Conservation (phyloP, 2,113 vertebrate genomes). For the Prietella phreatophila region DNA sequence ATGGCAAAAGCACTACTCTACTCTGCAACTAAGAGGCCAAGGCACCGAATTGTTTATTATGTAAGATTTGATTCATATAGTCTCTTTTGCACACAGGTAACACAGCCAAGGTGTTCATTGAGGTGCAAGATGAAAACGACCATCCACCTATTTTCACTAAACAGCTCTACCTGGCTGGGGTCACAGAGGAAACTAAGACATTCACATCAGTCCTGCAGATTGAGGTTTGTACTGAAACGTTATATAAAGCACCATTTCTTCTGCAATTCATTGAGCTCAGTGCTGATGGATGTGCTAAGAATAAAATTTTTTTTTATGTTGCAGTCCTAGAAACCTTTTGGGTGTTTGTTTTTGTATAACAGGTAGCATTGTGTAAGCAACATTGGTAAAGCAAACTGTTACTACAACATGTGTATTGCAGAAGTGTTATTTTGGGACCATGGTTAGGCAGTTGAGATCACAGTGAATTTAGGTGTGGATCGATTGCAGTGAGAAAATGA, state of each 20-base stretch:
- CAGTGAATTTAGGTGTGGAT: neutral
- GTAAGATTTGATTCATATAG: conserved; percentile 12
- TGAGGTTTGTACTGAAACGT: conserved; percentile 72
- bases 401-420: neutral
- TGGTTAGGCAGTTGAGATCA: neutral
- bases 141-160: conserved; percentile 85
- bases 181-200: conserved; percentile 92
- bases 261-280: neutral
- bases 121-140: conserved; percentile 95
- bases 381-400: neutral
- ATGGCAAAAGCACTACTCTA: neutral
- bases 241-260: neutral
- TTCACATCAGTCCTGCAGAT: conserved; percentile 92
- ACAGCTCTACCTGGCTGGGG: conserved; percentile 88
- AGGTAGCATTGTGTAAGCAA: neutral
- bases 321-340: neutral
- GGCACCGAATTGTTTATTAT: neutral
- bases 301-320: neutral
- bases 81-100: conserved; percentile 74
- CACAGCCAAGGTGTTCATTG: conserved; percentile 87
- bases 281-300: neutral
- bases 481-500: neutral
- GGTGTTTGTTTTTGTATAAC: neutral
- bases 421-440: neutral
- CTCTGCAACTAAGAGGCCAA: neutral